These are phyloP conservation scores for Kradibia gibbosae DNA, from an alignment of 1,140 invertebrate species.

Conservation along the genomic window DNA sequence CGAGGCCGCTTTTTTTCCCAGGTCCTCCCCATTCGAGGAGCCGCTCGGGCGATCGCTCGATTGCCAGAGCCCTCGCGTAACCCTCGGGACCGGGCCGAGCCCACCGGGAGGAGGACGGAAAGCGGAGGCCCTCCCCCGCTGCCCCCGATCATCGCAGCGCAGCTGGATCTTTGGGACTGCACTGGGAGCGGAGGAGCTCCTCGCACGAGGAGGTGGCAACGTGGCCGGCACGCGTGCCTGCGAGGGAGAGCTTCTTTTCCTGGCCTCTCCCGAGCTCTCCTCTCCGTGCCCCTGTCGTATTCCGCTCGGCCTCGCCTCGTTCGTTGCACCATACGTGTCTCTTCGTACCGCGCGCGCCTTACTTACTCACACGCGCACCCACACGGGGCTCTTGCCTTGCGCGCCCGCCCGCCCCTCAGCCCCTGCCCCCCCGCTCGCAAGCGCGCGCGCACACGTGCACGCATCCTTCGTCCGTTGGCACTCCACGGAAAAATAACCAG, in stretches of 20 bases:
- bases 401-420: constrained; percentile 31
- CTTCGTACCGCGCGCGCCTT: background rate
- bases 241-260: constrained; percentile 45
- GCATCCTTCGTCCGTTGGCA: constrained; percentile 27
- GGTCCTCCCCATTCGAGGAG: too few species aligned
- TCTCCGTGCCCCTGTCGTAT: constrained; percentile 46
- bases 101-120: background rate
- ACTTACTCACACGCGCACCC: background rate
- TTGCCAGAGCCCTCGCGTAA: background rate
- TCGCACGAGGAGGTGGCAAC: constrained; percentile 66
- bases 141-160: constrained; percentile 63
- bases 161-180: constrained; percentile 60
- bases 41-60: too few species aligned
- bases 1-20: too few species aligned
- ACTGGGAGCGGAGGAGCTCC: constrained; percentile 55
- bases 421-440: constrained; percentile 23
- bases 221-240: constrained; percentile 60
- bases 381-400: background rate
- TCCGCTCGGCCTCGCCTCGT: constrained; percentile 51
- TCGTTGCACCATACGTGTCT: constrained; percentile 41
- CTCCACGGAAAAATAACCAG: constrained; percentile 48
- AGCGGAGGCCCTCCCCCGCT: constrained; percentile 46
- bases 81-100: background rate
- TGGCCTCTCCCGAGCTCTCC: constrained; percentile 29
- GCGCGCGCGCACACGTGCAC: constrained; percentile 9